Evolutionary conservation across 2,113 vertebrate species (phyloP), one percentile per base, ranked within the genome.

Genomic region (Perca schrenkii): DNA sequence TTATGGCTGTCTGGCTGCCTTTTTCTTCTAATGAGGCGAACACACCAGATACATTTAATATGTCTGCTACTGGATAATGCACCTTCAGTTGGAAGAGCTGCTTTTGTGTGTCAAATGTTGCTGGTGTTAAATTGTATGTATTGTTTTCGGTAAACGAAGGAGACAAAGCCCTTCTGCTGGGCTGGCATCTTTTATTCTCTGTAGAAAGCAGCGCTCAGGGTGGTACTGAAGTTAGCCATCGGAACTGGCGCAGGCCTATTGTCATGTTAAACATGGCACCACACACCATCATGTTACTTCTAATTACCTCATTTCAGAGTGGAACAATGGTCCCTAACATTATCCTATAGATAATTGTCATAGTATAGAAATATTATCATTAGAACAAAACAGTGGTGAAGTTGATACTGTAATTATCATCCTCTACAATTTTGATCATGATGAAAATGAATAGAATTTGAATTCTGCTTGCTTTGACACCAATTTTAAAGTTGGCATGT

Each of bases 21-120:
- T 96, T 96, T 96, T 71, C 94, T 95, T 96, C 95, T 97, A 97
- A 97, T 97, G 97, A 98, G 96, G 96, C 96, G 96, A 97, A 92
- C 89, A 95, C 95, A 96, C 94, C 91, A 97, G 97, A 97, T 97
- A 97, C 96, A 96, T 97, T 97, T 96, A 98, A 97, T 97, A 96
- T 91, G 93, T 96, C 96, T 96, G 92, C 94, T 88, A 88, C 92
- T 76, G 95, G 86, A 94, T 95, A 97, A 96, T 95, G 93, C 95
- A 93, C 72, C 43, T 95, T 95, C 94, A 94, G 96, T 77, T 43
- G 43, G 94, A 95, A 94, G 96, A 96, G 96, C 72, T 3, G 95
- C 96, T 91, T 93, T 93, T 93, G 90, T 94, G 91, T 90, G 89
- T 94, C 93, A 95, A 94, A 95, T 93, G 96, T 96, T 95, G 92